Evolutionary conservation across 2,888 invertebrate genomes (phyloP), one percentile per base, ranked within the genome.

Genomic region (Cryptophagus acutangulus): DNA sequence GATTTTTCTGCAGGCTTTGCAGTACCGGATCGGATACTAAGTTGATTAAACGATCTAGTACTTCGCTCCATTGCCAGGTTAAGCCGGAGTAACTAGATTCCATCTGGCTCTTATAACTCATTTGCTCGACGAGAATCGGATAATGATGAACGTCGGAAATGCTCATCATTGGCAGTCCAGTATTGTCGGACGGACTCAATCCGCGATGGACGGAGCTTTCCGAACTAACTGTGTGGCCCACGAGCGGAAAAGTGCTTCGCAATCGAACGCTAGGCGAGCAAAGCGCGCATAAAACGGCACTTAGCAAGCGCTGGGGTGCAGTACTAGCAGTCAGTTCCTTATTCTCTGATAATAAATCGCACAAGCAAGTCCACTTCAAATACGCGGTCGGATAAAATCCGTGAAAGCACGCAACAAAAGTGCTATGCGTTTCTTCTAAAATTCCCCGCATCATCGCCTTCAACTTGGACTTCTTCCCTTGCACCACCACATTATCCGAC

Each of bases 311-410:
- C 55, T 81, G 81, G 50, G 71, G 74, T 33, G 70, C 66, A n/a
- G 68, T 63, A 12, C 59, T 62, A 2, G 69, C 67, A 41, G 48
- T 61, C 4, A 6, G 10, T 70, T 81, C 82, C 44, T 80, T 78
- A 60, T 79, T 78, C 62, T 84, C 76, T 17, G 76, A 75, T n/a
- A 92, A 70, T 43, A 90, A 67, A 57, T 89, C 87, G 65, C 93
- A 92, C 1, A 96, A 72, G 59, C 89, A 88, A 49, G 84, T 84
- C 94, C 95, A 95, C 65, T 95, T 95, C 36, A 95, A 72, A 38
- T 83, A 84, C 0, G 90, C 87, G 0, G 93, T 94, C 0, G 96
- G 95, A 69, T 92, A 95, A 71, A 97, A 96, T 0, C 92, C 92
- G 67, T 95, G 92, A 62, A 93, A 96, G 62, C 95, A 93, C 2